Evolutionary conservation across 2,888 invertebrate species (phyloP), one percentile per base, ranked within the genome.

Genomic region (Argyresthia goedartella): DNA sequence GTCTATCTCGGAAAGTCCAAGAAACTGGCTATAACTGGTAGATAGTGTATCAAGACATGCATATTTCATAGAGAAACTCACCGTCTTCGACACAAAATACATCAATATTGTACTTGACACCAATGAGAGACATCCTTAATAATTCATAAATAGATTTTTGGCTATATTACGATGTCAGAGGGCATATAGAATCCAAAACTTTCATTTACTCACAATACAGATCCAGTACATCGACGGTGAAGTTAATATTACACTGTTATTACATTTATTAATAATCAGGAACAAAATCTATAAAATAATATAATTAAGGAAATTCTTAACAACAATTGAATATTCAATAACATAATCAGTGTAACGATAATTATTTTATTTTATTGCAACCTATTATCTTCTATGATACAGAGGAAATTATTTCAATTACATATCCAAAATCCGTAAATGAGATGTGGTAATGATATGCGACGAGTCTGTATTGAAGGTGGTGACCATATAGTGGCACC

Each of bases 21-120:
- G 64, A 65, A 65, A 65, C 64, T 68, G 69, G 64, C 59, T 65
- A 63, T 71, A 74, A 76, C 71, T 45, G 45, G 13, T 45, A 45
- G 15, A 45, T 15, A 45, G 25, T 15, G 25, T 45, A 14, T 16
- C 13, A 34, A 35, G 35, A 47, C 35, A 48, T n/a, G 8, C 14
- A 35, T 14, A 48, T 25, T 15, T 16, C 4, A 16, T 43, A 10
- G 35, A 8, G 48, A 48, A n/a, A n/a, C n/a, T n/a, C n/a, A n/a
- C n/a, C n/a, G n/a, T n/a, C n/a, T n/a, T n/a, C n/a, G n/a, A n/a
- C n/a, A n/a, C n/a, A n/a, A 34, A 35, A 48, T 13, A 43, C 45
- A 45, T 35, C 34, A 48, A 58, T 62, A 65, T 69, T 71, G 71
- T 71, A 70, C 69, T 70, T 66, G 60, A 67, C 62, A 60, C 63